Conservation (phyloP, 1,140 invertebrate genomes). For the Camponotus pennsylvanicus region DNA sequence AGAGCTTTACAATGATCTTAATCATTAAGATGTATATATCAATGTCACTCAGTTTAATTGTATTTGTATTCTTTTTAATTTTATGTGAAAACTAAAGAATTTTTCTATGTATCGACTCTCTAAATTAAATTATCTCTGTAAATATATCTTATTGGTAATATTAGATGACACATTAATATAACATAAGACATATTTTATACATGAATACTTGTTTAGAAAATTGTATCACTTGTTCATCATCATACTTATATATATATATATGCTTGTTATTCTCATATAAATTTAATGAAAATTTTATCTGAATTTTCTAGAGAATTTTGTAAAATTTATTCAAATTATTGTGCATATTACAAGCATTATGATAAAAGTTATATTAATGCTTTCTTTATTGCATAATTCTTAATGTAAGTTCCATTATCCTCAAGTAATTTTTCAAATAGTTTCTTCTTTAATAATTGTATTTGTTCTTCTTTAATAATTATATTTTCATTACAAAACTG, state of each 20-base stretch:
- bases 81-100: constrained; percentile 62
- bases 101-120: constrained; percentile 36
- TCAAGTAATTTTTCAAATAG: background rate
- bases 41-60: constrained; percentile 62
- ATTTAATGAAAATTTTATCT: constrained; percentile 58
- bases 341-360: constrained; percentile 37
- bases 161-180: constrained; percentile 53
- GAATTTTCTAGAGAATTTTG: constrained; percentile 25
- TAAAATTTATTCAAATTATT: constrained; percentile 39
- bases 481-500: constrained; percentile 11
- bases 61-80: constrained; percentile 62
- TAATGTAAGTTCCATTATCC: background rate
- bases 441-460: background rate
- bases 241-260: background rate
- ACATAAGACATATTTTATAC: constrained; percentile 52
- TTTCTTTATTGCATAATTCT: constrained; percentile 49
- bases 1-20: constrained; percentile 69
- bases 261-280: constrained; percentile 64
- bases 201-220: constrained; percentile 59
- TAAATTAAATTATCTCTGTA: constrained; percentile 41
- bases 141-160: constrained; percentile 51
- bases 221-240: constrained; percentile 57
- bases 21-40: constrained; percentile 69
- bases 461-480: background rate
- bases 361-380: constrained; percentile 58